Conservation (phyloP, 2,797 vertebrate species). For the Furcifer pardalis region DNA sequence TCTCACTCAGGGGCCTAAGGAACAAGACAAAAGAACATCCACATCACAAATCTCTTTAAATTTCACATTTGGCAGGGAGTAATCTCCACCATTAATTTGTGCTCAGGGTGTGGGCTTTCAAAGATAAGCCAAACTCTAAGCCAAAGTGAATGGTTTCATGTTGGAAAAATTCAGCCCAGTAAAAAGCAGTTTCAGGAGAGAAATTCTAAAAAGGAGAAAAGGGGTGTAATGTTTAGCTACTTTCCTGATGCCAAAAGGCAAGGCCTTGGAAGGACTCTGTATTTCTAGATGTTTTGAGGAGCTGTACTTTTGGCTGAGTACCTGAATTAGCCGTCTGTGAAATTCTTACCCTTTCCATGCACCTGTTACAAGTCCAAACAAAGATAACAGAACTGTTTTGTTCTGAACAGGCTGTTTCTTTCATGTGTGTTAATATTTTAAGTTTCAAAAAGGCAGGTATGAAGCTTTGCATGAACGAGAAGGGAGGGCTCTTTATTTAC, state of each 20-base stretch:
- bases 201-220: conserved; percentile 5
- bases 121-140: conserved; percentile 39
- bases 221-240: conserved; percentile 25
- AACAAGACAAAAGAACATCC: conserved; percentile 61
- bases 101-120: conserved; percentile 56
- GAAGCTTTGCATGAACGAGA: background rate
- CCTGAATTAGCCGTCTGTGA: conserved; percentile 45
- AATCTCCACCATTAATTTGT: conserved; percentile 56
- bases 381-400: background rate
- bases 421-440: background rate
- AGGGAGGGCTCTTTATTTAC: no score
- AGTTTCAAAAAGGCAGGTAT: conserved; percentile 9
- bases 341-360: background rate
- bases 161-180: conserved; percentile 42
- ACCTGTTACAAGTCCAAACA: background rate
- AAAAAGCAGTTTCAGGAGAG: conserved; percentile 20
- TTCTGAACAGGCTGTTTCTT: background rate
- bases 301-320: conserved; percentile 26
- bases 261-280: conserved; percentile 34
- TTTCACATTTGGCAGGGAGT: conserved; percentile 59
- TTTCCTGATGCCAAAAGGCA: conserved; percentile 29
- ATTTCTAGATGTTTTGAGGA: conserved; percentile 18
- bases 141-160: conserved; percentile 47
- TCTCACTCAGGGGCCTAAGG: conserved; percentile 58
- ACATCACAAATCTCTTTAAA: conserved; percentile 60